Base-by-base conservation (phyloP, 2,797 vertebrate species). In the Danio kyathit region DNA sequence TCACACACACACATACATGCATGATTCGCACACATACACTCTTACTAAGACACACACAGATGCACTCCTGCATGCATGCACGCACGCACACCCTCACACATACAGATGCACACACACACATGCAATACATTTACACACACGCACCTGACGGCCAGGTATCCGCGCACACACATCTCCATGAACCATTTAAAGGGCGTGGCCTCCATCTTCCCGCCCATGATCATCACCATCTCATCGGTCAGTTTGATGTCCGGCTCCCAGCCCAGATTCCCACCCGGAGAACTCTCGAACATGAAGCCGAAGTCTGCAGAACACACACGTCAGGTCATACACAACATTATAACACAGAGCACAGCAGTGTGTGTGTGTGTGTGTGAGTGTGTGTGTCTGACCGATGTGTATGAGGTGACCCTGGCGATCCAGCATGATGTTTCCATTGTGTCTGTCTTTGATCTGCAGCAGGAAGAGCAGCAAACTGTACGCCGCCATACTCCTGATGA, bases 151-250 rank as follows among this genome's bases (percentile, higher is more conserved):
- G 97, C 97, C 90, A 99, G 93, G 85, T 99, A 99, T 81, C 97
- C 97, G 6, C 96, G 92, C 84, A 99, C 97, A 73, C 97, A 99
- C 97, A 99, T 98, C 91, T 99, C 97, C 97, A 99, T 99, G 93
- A 99, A 99, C 97, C 97, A 99, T 72, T 98, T 98, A 91, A 99
- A 99, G 0, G 97, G 97, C 0, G 97, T 99, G 79, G 97, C 97
- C 90, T 99, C 97, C 96, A 99, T 99, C 89, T 99, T 99, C 46
- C 97, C 97, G 2, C 97, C 97, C 97, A 99, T 99, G 88, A 99
- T 99, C 97, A 99, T 99, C 92, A 99, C 97, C 97, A 99, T 99
- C 91, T 99, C 97, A 1, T 99, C 97, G 0, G 97, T 99, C 89
- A 99, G 94, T 89, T 99, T 99, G 90, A 99, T 98, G 91, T 99